These are phyloP conservation scores for Chironomus tepperi DNA, from an alignment of 1,140 invertebrate species.

Conservation along the genomic window DNA sequence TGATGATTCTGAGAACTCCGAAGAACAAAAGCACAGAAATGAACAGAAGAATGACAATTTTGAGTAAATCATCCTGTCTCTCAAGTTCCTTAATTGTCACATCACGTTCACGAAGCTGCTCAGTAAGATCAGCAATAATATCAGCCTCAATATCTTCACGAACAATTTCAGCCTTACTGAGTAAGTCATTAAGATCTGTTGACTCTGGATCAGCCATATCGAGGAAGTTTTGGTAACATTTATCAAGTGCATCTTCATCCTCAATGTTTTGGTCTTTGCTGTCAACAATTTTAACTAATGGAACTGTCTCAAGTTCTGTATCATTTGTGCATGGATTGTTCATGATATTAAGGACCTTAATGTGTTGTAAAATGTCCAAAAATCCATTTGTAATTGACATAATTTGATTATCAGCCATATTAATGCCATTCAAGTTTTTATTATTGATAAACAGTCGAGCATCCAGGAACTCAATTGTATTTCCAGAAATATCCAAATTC, in stretches of 20 bases:
- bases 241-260: background rate
- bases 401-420: slow-evolving; percentile 3
- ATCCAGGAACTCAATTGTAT: slow-evolving; percentile 1
- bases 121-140: background rate
- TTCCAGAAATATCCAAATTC: slow-evolving; percentile 21
- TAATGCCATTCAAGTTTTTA: background rate
- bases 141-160: slow-evolving; percentile 10
- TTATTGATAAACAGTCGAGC: slow-evolving; percentile 2
- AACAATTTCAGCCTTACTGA: background rate
- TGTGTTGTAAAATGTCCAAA: background rate
- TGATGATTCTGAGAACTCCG: background rate
- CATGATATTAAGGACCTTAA: background rate
- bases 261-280: background rate
- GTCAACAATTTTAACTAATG: background rate
- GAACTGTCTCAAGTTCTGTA: background rate
- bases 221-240: background rate
- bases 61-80: background rate
- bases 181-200: background rate
- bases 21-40: background rate
- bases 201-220: slow-evolving; percentile 17
- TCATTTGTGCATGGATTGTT: slow-evolving; percentile 10
- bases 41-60: background rate
- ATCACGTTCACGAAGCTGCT: background rate
- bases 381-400: slow-evolving; percentile 18
- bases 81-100: slow-evolving; percentile 3